phyloP scores from a whole-genome alignment of 2,113 vertebrate species.

The Psilopogon haemacephalus region DNA sequence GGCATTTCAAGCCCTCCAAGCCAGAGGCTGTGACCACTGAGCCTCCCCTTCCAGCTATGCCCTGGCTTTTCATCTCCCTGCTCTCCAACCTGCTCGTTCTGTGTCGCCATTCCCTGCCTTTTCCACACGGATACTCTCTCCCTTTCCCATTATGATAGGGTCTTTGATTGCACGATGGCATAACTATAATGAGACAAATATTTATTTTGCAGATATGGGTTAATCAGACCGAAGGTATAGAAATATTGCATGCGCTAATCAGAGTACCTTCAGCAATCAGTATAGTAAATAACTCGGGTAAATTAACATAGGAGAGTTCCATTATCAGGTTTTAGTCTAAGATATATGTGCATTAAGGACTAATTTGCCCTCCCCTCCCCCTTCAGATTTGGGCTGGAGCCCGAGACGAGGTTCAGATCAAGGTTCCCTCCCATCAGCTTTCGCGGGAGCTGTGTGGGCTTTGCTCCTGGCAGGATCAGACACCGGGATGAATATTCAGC shows the following conservation, averaged over 20 bases:
- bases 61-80: background rate
- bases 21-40: background rate
- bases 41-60: background rate
- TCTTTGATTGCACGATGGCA: slow-evolving; percentile 55
- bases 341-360: slow-evolving; percentile 69
- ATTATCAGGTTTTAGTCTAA: slow-evolving; percentile 61
- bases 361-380: slow-evolving; percentile 58
- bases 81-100: background rate
- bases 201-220: slow-evolving; percentile 74
- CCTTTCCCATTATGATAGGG: slow-evolving; percentile 45
- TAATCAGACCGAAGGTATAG: slow-evolving; percentile 71
- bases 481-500: slow-evolving; percentile 50
- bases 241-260: slow-evolving; percentile 70
- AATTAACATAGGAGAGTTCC: slow-evolving; percentile 69
- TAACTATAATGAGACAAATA: slow-evolving; percentile 72
- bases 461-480: slow-evolving; percentile 31
- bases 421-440: slow-evolving; percentile 49
- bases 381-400: slow-evolving; percentile 48
- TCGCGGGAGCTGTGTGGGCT: background rate
- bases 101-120: slow-evolving; percentile 17
- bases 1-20: background rate
- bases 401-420: slow-evolving; percentile 21
- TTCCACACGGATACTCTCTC: slow-evolving; percentile 36
- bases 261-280: slow-evolving; percentile 73
- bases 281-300: slow-evolving; percentile 71